Evolutionary conservation across 2,797 vertebrate genomes (phyloP).

Genomic region (Falco peregrinus): DNA sequence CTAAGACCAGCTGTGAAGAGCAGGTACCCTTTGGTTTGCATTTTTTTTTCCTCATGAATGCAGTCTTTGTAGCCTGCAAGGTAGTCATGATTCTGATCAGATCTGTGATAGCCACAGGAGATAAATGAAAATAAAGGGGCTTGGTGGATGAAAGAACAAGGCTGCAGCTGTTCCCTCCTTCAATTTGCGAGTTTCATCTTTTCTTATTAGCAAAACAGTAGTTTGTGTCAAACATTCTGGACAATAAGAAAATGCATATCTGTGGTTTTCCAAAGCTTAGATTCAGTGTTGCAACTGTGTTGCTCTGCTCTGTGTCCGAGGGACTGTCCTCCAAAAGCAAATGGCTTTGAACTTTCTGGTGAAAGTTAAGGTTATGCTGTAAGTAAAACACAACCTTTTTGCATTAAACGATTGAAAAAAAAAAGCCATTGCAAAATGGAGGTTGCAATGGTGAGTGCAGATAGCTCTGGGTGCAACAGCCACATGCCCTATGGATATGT

Average conservation of each 20-base stretch:
- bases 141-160: neutral
- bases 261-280: neutral
- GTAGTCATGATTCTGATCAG: slow-evolving; percentile 13
- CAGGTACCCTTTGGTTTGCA: slow-evolving; percentile 48
- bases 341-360: slow-evolving; percentile 60
- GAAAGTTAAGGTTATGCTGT: neutral
- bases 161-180: slow-evolving; percentile 10
- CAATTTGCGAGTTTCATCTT: neutral
- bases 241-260: neutral
- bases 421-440: slow-evolving; percentile 83
- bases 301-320: neutral
- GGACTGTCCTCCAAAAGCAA: slow-evolving; percentile 19
- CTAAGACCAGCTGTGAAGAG: slow-evolving; percentile 47
- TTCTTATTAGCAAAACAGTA: neutral
- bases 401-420: neutral
- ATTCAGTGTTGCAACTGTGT: neutral
- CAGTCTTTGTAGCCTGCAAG: slow-evolving; percentile 10
- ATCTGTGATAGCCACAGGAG: slow-evolving; percentile 5
- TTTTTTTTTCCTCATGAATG: neutral
- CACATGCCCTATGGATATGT: slow-evolving; percentile 96
- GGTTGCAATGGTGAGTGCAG: slow-evolving; percentile 97
- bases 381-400: neutral
- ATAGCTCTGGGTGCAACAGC: slow-evolving; percentile 92
- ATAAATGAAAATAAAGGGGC: slow-evolving; percentile 21
- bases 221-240: neutral